Evolutionary conservation across 1,140 invertebrate genomes (phyloP).

Genomic region (Meloidogyne exigua): DNA sequence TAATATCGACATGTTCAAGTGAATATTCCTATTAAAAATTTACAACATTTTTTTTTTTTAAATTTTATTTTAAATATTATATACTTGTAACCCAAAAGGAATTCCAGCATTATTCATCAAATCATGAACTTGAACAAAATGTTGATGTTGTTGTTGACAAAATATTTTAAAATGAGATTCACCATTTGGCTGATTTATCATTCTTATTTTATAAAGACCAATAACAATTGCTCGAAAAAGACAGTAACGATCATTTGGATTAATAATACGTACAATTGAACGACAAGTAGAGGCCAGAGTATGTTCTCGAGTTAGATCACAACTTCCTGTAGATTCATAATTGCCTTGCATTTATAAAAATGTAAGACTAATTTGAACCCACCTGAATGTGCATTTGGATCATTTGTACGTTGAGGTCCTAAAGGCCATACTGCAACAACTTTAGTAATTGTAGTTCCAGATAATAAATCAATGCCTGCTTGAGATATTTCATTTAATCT

Average conservation of each 20-base stretch:
- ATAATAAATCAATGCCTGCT: neutral
- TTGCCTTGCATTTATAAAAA: neutral
- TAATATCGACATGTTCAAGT: neutral
- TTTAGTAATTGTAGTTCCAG: neutral
- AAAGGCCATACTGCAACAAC: slow-evolving; percentile 8
- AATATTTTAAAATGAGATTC: neutral
- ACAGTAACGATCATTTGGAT: neutral
- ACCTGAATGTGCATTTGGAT: neutral
- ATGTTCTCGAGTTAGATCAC: neutral
- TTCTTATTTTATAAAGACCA: neutral
- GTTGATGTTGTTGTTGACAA: neutral
- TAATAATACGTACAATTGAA: neutral
- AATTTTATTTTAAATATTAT: too few relatives aligned
- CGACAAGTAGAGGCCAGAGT: neutral
- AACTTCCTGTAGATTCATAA: neutral
- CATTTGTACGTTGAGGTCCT: neutral
- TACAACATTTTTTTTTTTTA: too few relatives aligned
- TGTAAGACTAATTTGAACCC: neutral
- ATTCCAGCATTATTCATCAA: neutral
- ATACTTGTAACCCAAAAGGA: neutral
- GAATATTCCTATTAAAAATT: too few relatives aligned
- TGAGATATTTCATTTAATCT: neutral
- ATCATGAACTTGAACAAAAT: neutral
- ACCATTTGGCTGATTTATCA: too few relatives aligned
- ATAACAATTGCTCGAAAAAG: neutral